These are phyloP conservation scores for Sebastes oblongus DNA, from an alignment of 2,797 vertebrate genomes.

Conservation along the genomic window DNA sequence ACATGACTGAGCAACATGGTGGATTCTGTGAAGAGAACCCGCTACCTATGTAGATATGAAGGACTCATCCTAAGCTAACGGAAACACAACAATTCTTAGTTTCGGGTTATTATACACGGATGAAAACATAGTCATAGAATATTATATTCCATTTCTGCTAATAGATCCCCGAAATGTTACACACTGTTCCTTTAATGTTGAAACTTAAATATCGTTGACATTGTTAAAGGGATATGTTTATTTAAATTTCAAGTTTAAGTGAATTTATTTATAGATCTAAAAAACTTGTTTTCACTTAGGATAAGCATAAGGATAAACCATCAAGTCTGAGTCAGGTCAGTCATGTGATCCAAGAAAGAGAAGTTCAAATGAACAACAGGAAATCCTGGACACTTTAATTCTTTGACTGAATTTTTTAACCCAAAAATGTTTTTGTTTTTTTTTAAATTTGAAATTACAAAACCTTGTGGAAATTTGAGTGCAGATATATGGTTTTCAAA, in stretches of 20 bases:
- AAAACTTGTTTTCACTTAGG: too few relatives aligned
- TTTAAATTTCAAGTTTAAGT: neutral
- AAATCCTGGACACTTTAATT: neutral
- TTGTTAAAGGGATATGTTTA: neutral
- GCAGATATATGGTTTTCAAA: neutral
- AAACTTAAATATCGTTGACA: rapidly evolving
- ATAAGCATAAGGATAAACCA: neutral
- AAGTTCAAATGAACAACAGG: neutral
- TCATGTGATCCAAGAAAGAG: neutral
- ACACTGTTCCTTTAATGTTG: too few relatives aligned
- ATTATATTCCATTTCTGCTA: rapidly evolving
- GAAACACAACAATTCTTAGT: too few relatives aligned
- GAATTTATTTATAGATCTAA: neutral
- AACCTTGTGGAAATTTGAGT: neutral
- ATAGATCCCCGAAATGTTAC: too few relatives aligned
- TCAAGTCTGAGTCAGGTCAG: neutral
- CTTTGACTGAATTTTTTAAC: neutral
- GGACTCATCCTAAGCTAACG: rapidly evolving
- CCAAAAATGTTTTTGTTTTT: neutral
- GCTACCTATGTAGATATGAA: too few relatives aligned
- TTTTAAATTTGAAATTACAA: neutral
- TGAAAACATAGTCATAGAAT: too few relatives aligned
- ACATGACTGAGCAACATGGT: too few relatives aligned
- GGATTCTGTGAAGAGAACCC: too few relatives aligned
- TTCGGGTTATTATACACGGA: too few relatives aligned